A percentile compares a stretch with the other conserved stretches of the same genome.
phyloP scores from a whole-genome alignment of 2,888 invertebrate species.

The Papilio elwesi region DNA sequence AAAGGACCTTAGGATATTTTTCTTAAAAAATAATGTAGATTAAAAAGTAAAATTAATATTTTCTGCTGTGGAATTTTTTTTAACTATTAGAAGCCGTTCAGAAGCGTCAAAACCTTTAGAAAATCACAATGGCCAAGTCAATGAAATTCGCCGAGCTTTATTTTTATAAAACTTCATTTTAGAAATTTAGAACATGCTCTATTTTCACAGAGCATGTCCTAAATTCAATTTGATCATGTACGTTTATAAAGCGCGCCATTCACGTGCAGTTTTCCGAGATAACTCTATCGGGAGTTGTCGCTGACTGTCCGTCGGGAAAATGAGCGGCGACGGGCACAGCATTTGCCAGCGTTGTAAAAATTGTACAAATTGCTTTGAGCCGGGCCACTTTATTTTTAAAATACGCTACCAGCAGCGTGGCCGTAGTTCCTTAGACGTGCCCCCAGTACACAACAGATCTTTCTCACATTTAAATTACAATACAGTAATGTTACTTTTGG shows the following conservation, averaged over 20 bases:
- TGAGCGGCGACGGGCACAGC: background rate
- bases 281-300: conserved; percentile 26
- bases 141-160: background rate
- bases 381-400: conserved; percentile 7
- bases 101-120: too few relatives aligned
- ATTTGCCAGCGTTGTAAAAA: conserved; percentile 13
- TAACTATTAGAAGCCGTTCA: too few relatives aligned
- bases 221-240: conserved; percentile 20
- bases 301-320: conserved; percentile 14
- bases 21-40: too few relatives aligned
- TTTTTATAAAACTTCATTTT: background rate
- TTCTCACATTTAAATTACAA: too few relatives aligned
- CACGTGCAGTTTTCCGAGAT: conserved; percentile 17
- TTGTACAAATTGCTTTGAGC: conserved; percentile 15
- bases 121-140: background rate
- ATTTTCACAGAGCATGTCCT: conserved; percentile 15
- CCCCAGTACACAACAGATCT: background rate
- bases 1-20: too few relatives aligned
- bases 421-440: background rate
- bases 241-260: conserved; percentile 26
- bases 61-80: too few relatives aligned
- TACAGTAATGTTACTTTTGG: too few relatives aligned
- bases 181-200: conserved; percentile 3
- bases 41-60: too few relatives aligned
- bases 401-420: background rate